A percentile compares a stretch with the other conserved stretches of the same genome.
Evolutionary conservation across 2,113 vertebrate species (phyloP).

Genomic region (Plecotus auritus): DNA sequence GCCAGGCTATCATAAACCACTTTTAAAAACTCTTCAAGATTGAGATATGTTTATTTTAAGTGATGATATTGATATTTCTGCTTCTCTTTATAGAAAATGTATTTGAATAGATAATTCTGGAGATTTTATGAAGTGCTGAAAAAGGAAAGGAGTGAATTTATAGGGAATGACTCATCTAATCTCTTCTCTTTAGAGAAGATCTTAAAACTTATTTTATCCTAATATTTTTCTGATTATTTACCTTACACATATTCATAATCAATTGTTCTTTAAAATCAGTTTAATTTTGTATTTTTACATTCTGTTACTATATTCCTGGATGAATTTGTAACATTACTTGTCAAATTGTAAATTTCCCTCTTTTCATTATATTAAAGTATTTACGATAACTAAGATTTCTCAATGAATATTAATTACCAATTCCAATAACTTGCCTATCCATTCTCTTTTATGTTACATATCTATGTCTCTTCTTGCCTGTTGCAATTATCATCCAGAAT

Average conservation of each 20-base stretch:
- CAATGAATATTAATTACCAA: neutral
- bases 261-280: neutral
- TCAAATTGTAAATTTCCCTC: neutral
- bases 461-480: neutral
- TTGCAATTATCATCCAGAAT: neutral
- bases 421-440: neutral
- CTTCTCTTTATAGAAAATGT: neutral
- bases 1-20: neutral
- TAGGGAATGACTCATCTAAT: neutral
- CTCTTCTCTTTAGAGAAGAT: neutral
- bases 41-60: neutral
- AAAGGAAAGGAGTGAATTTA: neutral
- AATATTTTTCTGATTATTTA: neutral
- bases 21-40: neutral
- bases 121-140: neutral
- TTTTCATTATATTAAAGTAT: neutral
- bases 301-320: neutral
- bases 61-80: neutral
- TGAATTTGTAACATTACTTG: neutral
- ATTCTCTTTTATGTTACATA: neutral
- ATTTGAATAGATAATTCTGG: neutral
- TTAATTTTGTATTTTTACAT: neutral
- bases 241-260: neutral
- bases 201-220: neutral
- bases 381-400: neutral